Evolutionary conservation across 2,888 invertebrate species (phyloP), one percentile per base, ranked within the genome.

Genomic region (Polydrusus pterygomalis): DNA sequence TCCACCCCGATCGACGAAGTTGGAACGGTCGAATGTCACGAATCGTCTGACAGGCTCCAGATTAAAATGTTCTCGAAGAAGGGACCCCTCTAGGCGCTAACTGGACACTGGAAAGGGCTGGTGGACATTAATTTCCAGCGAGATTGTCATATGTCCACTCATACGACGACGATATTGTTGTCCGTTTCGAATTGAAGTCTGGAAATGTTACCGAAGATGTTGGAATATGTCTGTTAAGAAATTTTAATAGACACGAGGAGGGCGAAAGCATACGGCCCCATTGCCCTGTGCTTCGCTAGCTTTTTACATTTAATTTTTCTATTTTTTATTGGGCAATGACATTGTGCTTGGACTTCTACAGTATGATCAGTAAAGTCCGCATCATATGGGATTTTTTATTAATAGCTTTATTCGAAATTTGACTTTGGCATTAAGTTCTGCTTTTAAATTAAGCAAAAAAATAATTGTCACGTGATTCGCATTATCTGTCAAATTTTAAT

Each of bases 21-120:
- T 30, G 18, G 34, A 65, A 65, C 58, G 72, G 58, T 74, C 69
- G 69, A 69, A 74, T 69, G 68, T 74, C 45, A 63, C 40, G 63
- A 51, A 62, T 18, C 63, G 49, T 49, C 51, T 34, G 75, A 75
- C 70, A 75, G 20, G 64, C 30, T 58, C 58, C 40, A 70, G 70
- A 70, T 70, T 75, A 70, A 75, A 70, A 75, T 56, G 70, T 70
- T 75, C 60, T 56, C 64, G 7, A 75, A 70, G 65, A 70, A 70
- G 49, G 34, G 54, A n/a, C 56, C 75, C 58, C 58, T 17, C 47
- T 20, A 63, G 70, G 70, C 70, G 65, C 45, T 75, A 75, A 70
- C 75, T 75, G 75, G 75, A 75, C 75, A 70, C 38, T 49, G 65
- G 43, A 70, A 70, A 65, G 70, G 70, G 43, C 47, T 38, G 17